Evolutionary conservation across 1,140 invertebrate species (phyloP).

Genomic region (Trichoplusia ni): DNA sequence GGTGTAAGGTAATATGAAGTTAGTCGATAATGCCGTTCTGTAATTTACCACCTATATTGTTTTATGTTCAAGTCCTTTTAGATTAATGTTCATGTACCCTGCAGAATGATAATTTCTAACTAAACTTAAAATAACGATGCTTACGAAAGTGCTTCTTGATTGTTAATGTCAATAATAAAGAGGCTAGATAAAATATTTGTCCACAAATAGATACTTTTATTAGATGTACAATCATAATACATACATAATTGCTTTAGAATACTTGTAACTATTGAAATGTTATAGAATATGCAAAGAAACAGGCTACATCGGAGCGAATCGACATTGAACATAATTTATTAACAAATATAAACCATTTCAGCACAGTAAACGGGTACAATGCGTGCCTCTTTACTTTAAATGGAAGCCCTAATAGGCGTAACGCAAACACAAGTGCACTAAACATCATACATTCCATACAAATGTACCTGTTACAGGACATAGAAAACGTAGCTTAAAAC

Average conservation of each 20-base stretch:
- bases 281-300: background rate
- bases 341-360: conserved; percentile 39
- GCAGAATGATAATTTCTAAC: too few species aligned
- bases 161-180: too few species aligned
- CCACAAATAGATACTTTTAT: background rate
- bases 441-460: conserved; percentile 42
- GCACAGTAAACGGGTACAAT: conserved; percentile 37
- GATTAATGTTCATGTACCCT: too few species aligned
- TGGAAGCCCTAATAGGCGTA: conserved; percentile 55
- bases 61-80: too few species aligned
- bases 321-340: conserved; percentile 29
- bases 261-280: background rate
- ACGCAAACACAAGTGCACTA: conserved; percentile 74
- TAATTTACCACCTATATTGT: too few species aligned
- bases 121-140: too few species aligned
- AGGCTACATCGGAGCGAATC: background rate
- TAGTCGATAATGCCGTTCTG: too few species aligned
- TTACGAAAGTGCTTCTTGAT: too few species aligned
- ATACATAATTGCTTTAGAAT: background rate
- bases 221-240: background rate
- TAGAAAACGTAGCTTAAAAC: conserved; percentile 51
- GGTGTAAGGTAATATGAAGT: too few species aligned
- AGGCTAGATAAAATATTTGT: background rate
- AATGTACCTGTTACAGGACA: conserved; percentile 64
- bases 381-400: conserved; percentile 39